These are phyloP conservation scores for Plebejus anna DNA, from an alignment of 2,888 invertebrate genomes.

Conservation along the genomic window DNA sequence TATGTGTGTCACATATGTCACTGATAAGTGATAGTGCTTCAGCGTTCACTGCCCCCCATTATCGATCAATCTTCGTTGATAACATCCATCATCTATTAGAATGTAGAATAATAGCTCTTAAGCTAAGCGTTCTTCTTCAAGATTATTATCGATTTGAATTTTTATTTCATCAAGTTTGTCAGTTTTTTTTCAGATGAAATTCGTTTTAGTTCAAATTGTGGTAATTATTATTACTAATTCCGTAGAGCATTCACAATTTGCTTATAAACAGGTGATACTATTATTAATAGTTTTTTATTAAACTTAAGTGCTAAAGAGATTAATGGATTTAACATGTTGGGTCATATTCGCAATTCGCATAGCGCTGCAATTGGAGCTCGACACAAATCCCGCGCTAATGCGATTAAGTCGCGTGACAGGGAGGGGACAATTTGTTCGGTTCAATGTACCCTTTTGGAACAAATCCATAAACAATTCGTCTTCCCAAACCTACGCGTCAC, in stretches of 20 bases:
- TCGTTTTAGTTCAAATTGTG: not conserved
- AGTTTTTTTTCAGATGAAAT: not conserved
- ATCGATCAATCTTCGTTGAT: not conserved
- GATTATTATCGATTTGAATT: not conserved
- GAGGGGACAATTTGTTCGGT: slow-evolving; percentile 62
- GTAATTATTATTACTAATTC: not conserved
- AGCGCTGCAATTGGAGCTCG: slow-evolving; percentile 46
- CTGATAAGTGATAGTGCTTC: slow-evolving; percentile 19
- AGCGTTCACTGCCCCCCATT: slow-evolving; percentile 12
- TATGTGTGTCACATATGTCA: slow-evolving; percentile 53
- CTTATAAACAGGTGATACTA: not conserved
- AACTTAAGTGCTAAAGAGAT: not conserved
- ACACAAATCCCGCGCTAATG: slow-evolving; percentile 59
- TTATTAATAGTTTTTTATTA: not conserved
- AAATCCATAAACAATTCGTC: slow-evolving; percentile 62
- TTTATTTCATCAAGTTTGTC: not conserved
- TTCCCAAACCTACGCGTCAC: slow-evolving; percentile 52
- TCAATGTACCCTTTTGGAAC: slow-evolving; percentile 59
- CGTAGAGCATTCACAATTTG: not conserved
- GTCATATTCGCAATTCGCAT: slow-evolving; percentile 19
- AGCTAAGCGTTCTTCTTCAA: not conserved
- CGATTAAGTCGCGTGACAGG: slow-evolving; percentile 56
- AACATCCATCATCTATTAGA: not conserved
- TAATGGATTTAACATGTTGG: slow-evolving; percentile 5
- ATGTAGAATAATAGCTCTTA: slow-evolving; percentile 1